Conservation (phyloP, 1,140 invertebrate species). For the Heliothis subflexa region DNA sequence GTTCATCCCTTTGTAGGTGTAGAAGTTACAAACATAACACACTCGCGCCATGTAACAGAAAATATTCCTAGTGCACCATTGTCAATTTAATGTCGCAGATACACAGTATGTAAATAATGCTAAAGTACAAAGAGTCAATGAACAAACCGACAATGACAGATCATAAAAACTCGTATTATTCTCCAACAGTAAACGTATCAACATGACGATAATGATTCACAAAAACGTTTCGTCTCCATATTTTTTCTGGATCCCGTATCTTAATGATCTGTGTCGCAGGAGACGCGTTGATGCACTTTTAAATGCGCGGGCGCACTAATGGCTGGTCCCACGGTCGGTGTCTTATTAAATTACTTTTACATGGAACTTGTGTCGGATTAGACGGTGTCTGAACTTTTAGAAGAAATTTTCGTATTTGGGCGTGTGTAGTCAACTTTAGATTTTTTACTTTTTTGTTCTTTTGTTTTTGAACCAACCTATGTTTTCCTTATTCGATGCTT, state of each 20-base stretch:
- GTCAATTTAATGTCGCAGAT: not conserved
- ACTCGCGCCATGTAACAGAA: too few species aligned
- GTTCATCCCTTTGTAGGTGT: too few species aligned
- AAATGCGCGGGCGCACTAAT: slow-evolving; percentile 58
- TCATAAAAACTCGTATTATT: slow-evolving; percentile 1
- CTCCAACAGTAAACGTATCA: not conserved
- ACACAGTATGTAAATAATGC: too few species aligned
- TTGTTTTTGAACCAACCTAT: not conserved
- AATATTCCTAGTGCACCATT: too few species aligned
- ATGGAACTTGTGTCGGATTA: slow-evolving; percentile 21
- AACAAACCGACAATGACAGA: slow-evolving; percentile 2
- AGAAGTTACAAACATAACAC: too few species aligned
- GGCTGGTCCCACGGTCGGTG: slow-evolving; percentile 53
- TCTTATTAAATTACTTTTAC: slow-evolving; percentile 40
- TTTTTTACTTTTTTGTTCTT: not conserved
- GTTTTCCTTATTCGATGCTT: too few species aligned
- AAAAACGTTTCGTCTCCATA: slow-evolving; percentile 32
- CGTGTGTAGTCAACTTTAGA: not conserved
- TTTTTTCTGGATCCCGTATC: slow-evolving; percentile 35
- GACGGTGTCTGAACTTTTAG: not conserved
- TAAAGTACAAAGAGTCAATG: not conserved
- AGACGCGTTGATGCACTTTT: slow-evolving; percentile 61
- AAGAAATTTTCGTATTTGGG: slow-evolving; percentile 4
- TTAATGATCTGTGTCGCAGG: slow-evolving; percentile 42
- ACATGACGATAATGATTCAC: slow-evolving; percentile 30